phyloP scores from a whole-genome alignment of 1,140 invertebrate species.

The Danaus melanippus region DNA sequence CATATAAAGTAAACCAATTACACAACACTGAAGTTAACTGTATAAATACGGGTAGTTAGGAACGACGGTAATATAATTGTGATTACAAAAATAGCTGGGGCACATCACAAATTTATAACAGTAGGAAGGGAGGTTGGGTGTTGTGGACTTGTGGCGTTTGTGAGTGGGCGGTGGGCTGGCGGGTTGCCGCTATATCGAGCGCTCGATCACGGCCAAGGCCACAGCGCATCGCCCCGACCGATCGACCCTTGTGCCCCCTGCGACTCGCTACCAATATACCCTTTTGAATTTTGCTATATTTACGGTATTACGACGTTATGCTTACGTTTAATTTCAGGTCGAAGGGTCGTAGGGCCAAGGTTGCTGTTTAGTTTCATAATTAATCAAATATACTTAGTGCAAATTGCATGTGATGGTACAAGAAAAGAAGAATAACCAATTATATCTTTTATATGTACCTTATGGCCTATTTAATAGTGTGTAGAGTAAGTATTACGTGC shows the following conservation, averaged over 20 bases:
- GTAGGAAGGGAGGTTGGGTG: conserved; percentile 22
- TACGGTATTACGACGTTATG: not conserved
- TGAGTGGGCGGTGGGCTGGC: conserved; percentile 26
- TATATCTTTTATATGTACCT: too few species aligned
- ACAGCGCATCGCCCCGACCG: conserved; percentile 44
- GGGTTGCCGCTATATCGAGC: conserved; percentile 59
- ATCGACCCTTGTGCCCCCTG: conserved; percentile 9
- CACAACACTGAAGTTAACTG: too few species aligned
- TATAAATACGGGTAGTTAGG: too few species aligned
- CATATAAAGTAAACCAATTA: too few species aligned
- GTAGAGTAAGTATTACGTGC: too few species aligned
- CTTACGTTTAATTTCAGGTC: too few species aligned
- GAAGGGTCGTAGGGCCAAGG: too few species aligned
- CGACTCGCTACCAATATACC: conserved; percentile 11
- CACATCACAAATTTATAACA: conserved; percentile 36
- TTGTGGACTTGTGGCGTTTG: conserved; percentile 17
- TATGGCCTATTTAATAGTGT: too few species aligned
- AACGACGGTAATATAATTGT: conserved; percentile 8
- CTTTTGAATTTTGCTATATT: conserved; percentile 12
- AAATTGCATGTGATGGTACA: too few species aligned
- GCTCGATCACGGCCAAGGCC: conserved; percentile 68
- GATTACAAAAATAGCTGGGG: conserved; percentile 38
- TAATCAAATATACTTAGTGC: too few species aligned
- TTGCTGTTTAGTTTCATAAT: too few species aligned
- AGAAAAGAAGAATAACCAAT: too few species aligned